A percentile compares a stretch with the other conserved stretches of the same genome.
phyloP scores from a whole-genome alignment of 2,113 vertebrate genomes.

The Bubo scandiacus region DNA sequence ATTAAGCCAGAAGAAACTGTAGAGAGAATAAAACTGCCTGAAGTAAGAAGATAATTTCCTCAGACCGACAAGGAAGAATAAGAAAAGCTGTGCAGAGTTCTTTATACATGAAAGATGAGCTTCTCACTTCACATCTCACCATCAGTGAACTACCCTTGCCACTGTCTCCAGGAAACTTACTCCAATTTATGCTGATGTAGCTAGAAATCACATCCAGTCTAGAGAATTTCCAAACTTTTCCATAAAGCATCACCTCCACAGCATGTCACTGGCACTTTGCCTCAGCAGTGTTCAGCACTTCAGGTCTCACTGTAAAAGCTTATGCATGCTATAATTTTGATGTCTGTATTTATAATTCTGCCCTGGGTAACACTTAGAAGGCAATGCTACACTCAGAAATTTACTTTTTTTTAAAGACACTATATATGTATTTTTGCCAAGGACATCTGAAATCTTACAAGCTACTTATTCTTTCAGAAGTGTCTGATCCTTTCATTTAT shows the following conservation, averaged over 20 bases:
- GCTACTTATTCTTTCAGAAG: background rate
- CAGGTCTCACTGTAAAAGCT: background rate
- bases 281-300: background rate
- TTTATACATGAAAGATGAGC: background rate
- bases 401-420: background rate
- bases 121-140: background rate
- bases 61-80: background rate
- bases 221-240: background rate
- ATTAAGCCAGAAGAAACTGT: background rate
- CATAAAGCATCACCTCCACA: background rate
- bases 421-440: background rate
- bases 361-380: background rate
- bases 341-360: background rate
- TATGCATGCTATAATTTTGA: background rate
- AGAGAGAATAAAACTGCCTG: background rate
- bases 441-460: slow-evolving; percentile 1
- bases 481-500: background rate
- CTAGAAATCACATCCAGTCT: background rate
- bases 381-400: background rate
- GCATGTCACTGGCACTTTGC: background rate
- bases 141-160: background rate
- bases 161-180: background rate
- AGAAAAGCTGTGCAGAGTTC: background rate
- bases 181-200: background rate
- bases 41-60: background rate